Evolutionary conservation across 1,140 invertebrate species (phyloP), one percentile per base, ranked within the genome.

Genomic region (Tenebrio molitor): DNA sequence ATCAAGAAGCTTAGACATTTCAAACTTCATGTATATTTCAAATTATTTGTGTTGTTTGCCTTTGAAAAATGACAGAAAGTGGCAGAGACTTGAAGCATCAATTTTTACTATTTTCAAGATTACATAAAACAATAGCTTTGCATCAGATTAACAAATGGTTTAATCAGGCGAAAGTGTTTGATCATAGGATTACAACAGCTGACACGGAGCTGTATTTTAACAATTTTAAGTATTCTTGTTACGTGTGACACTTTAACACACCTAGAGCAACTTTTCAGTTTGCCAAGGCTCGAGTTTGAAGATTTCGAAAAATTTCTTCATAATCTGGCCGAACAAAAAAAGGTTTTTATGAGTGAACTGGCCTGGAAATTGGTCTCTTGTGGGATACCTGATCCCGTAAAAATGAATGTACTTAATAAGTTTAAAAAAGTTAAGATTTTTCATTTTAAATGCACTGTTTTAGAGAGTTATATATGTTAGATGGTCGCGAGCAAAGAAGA

Each of bases 121-220:
- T 50, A 7, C 44, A 50, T 19, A 50, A 50, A 19, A 50, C 44
- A 1, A 50, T 50, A 50, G 19, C 44, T 1, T 8, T 50, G 0
- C 7, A 50, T 50, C 44, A 50, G 0, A 17, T 50, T 21, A 50
- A 50, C 7, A 50, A 21, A 12, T 50, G 44, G 44, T 50, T 50
- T 10, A 50, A 21, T 1, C 44, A 50, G 19, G 44, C 19, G 8
- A 17, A 21, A 50, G 19, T 50, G 12, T 50, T 50, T 19, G 15
- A 21, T 21, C n/a, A 19, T 12, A 50, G 19, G 23, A 23, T 2
- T 10, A 50, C 44, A 10, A 7, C 44, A 12, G 17, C 15, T 19
- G 44, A 50, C 44, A 50, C 19, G 2, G 44, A 50, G 23, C n/a
- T 3, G 15, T 3, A 21, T 12, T 50, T 19, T 19, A 50, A 50